A percentile compares a stretch with the other conserved stretches of the same genome.
Evolutionary conservation across 2,888 invertebrate genomes (phyloP).

Genomic region (Polyommatus iphigenia): DNA sequence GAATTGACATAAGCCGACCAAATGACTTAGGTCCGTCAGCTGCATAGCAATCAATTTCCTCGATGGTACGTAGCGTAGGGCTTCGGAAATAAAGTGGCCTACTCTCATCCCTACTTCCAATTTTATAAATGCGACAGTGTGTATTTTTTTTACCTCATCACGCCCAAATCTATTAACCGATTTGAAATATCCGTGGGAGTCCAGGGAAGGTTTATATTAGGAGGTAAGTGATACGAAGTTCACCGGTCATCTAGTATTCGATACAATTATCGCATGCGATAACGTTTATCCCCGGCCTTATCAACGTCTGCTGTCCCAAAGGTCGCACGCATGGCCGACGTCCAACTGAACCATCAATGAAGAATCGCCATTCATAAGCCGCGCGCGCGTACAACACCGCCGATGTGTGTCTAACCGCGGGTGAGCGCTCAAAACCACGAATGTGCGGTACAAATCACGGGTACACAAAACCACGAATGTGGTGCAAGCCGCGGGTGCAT

Average conservation of each 20-base stretch:
- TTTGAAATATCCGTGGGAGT: no score
- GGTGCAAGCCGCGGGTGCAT: not conserved
- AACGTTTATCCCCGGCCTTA: not conserved
- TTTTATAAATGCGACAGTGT: no score
- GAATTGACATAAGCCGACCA: no score
- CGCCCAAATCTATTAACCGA: no score
- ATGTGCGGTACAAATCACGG: not conserved
- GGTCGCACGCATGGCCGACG: slow-evolving; percentile 2
- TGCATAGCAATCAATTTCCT: no score
- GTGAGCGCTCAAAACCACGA: not conserved
- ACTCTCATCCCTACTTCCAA: no score
- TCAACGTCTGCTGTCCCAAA: not conserved
- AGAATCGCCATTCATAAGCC: not conserved
- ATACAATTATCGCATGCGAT: not conserved
- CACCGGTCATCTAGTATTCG: not conserved
- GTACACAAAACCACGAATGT: not conserved
- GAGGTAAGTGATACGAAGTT: no score
- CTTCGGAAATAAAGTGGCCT: no score
- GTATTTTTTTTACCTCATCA: no score
- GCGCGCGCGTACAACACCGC: not conserved
- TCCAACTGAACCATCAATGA: slow-evolving; percentile 15
- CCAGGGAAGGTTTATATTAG: no score
- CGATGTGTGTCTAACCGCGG: not conserved
- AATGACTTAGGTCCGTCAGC: no score
- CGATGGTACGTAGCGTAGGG: no score